Conservation (phyloP, 2,113 vertebrate species). For the Marmota flaviventris region DNA sequence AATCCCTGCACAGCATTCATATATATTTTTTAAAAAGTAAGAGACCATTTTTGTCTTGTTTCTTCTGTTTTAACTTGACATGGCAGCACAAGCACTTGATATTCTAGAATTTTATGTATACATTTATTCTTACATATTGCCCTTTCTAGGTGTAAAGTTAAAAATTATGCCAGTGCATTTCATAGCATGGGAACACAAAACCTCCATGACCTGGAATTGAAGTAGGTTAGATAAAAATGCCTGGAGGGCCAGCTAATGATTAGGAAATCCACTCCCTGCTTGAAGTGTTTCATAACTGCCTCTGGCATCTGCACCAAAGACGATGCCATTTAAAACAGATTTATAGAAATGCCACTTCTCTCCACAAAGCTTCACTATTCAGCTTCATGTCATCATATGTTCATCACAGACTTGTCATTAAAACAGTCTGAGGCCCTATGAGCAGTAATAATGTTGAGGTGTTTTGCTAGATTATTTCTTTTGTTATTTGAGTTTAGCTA, state of each 20-base stretch:
- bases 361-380: constrained; percentile 39
- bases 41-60: not conserved
- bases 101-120: not conserved
- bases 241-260: not conserved
- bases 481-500: constrained; percentile 48
- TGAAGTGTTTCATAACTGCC: constrained; percentile 43
- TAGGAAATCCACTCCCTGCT: not conserved
- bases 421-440: constrained; percentile 22
- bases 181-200: not conserved
- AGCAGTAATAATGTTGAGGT: constrained; percentile 39
- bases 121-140: constrained; percentile 14
- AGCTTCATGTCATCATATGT: constrained; percentile 22
- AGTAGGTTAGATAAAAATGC: constrained; percentile 8
- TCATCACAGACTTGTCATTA: constrained; percentile 50
- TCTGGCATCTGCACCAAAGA: constrained; percentile 52
- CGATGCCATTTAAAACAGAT: constrained; percentile 63
- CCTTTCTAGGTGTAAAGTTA: not conserved
- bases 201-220: not conserved
- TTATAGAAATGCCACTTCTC: constrained; percentile 62
- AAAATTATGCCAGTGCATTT: not conserved
- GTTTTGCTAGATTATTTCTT: constrained; percentile 20
- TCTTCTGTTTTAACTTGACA: constrained; percentile 19
- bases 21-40: constrained; percentile 11
- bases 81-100: not conserved
- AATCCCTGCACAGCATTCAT: not conserved